A percentile compares a stretch with the other conserved stretches of the same genome.
Conservation (phyloP, 2,797 vertebrate species). For the Helostoma temminkii region DNA sequence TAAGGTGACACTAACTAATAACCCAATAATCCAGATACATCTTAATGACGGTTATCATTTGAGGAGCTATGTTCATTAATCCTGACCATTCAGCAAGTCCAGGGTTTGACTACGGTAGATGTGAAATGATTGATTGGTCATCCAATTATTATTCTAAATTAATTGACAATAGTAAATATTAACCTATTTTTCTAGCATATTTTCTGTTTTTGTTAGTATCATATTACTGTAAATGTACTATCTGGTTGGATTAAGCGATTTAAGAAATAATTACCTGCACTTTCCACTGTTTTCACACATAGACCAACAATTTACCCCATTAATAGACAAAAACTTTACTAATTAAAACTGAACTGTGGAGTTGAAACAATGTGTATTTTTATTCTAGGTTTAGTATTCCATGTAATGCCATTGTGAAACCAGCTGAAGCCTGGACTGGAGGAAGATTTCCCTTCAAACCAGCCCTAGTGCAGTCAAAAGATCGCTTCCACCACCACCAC, state of each 20-base stretch:
- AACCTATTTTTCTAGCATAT: not conserved
- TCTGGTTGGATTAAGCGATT: too few species aligned
- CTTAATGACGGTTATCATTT: not conserved
- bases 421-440: conserved; percentile 18
- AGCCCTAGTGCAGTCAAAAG: not conserved
- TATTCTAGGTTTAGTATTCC: conserved; percentile 36
- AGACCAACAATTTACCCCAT: not conserved
- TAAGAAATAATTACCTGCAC: too few species aligned
- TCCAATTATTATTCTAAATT: too few species aligned
- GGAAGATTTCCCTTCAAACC: conserved; percentile 6
- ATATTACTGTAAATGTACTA: not conserved
- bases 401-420: conserved; percentile 11
- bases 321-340: not conserved
- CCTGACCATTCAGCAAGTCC: not conserved
- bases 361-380: not conserved
- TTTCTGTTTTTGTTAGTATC: too few species aligned
- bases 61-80: not conserved
- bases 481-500: conserved; percentile 1
- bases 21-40: not conserved
- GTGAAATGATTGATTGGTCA: not conserved
- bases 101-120: not conserved
- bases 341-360: not conserved
- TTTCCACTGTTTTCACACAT: not conserved
- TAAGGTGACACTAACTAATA: not conserved
- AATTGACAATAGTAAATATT: too few species aligned